Conservation (phyloP, 2,888 invertebrate species). For the Neoascia interrupta region DNA sequence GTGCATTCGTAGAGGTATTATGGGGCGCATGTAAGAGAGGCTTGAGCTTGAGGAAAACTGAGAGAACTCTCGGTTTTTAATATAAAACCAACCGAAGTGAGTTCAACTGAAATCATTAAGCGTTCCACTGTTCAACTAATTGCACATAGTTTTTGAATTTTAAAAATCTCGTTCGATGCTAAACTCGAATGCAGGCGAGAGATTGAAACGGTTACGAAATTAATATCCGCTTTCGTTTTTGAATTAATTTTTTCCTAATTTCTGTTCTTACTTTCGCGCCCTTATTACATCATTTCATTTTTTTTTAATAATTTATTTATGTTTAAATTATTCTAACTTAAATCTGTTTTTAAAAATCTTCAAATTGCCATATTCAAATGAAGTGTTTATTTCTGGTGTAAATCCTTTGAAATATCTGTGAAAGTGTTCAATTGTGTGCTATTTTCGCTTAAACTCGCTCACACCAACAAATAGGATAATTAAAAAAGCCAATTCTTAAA, state of each 20-base stretch:
- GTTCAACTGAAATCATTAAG: constrained; percentile 58
- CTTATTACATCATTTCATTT: background rate
- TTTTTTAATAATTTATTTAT: background rate
- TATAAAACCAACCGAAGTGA: constrained; percentile 61
- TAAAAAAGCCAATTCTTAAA: constrained; percentile 1
- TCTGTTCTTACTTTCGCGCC: constrained; percentile 5
- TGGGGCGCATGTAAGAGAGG: constrained; percentile 47
- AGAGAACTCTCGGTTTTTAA: constrained; percentile 53
- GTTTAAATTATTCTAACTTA: background rate
- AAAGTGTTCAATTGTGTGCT: constrained; percentile 24
- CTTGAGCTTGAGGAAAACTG: constrained; percentile 35
- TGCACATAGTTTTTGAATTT: constrained; percentile 68
- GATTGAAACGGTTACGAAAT: constrained; percentile 29
- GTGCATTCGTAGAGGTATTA: constrained; percentile 35
- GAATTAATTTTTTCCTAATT: background rate
- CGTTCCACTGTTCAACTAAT: constrained; percentile 54
- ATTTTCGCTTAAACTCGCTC: constrained; percentile 1
- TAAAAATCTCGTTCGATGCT: constrained; percentile 25
- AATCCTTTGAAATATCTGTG: constrained; percentile 21
- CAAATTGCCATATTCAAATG: constrained; percentile 1
- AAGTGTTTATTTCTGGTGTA: constrained; percentile 18
- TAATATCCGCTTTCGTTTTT: background rate
- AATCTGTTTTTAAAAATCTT: too few species aligned
- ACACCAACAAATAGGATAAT: constrained; percentile 15
- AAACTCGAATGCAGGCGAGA: constrained; percentile 25